Base-by-base conservation (phyloP, 2,888 invertebrate species). In the Orchesellides sinensis region DNA sequence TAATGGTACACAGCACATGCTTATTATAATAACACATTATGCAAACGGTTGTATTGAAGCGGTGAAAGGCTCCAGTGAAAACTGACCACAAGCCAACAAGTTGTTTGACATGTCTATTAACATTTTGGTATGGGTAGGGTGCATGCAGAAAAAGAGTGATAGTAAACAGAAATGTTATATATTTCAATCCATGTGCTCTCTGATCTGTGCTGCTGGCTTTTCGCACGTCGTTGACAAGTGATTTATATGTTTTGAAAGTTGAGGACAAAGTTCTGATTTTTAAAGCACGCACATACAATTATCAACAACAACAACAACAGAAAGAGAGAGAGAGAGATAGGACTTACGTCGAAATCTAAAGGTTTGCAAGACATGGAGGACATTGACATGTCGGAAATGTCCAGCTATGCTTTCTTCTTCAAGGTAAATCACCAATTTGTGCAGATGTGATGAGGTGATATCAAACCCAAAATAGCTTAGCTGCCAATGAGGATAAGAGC, bases 361-460 rank as follows among this genome's bases (percentile, higher is more conserved):
- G 80, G 49, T 66, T 73, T 73, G 68, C 73, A 68, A 66, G 72
- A 45, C 32, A 52, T 32, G 17, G 80, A 66, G 73, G 80, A 80
- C 80, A 68, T 73, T 80, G 80, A 80, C 80, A 80, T 80, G 35
- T 79, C 47, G 79, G 21, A 32, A 29, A 61, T 52, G 49, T 59
- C 68, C 78, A 69, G 65, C 68, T 77, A 68, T 14, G n/a, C 21
- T 35, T 61, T 2, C n/a, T 23, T 35, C 61, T 73, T 73, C 73
- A 73, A 73, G 73, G 73, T 63, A 73, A 73, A 10, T 52, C 56
- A 27, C 27, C 56, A 6, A 23, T 27, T 27, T 23, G 40, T 14
- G n/a, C 10, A n/a, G 40, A 40, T 40, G 40, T 40, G 10, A 8
- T 40, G 40, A 40, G 2, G 40, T 40, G 40, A 5, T 40, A 10